These are phyloP conservation scores for Whitmania pigra DNA, from an alignment of 1,140 invertebrate genomes.

Conservation along the genomic window DNA sequence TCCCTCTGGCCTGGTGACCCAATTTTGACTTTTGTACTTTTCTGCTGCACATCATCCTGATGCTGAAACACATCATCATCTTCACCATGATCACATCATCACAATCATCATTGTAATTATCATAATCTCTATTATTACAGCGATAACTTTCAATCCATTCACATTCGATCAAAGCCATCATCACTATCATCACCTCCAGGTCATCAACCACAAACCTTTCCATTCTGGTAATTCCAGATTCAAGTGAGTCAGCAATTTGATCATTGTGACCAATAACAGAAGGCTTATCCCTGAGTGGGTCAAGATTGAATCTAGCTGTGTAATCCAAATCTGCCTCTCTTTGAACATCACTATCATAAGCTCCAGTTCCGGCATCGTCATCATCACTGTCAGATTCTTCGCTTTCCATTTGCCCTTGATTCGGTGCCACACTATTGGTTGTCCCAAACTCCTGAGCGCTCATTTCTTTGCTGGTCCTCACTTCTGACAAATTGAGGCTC, in stretches of 20 bases:
- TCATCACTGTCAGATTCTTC: slow-evolving; percentile 42
- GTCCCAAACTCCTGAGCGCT: background rate
- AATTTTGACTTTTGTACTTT: too few relatives aligned
- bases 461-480: background rate
- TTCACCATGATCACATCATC: too few relatives aligned
- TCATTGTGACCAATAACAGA: background rate
- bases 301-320: slow-evolving; percentile 36
- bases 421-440: background rate
- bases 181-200: background rate
- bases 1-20: too few relatives aligned
- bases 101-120: too few relatives aligned
- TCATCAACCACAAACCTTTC: too few relatives aligned
- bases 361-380: slow-evolving; percentile 41
- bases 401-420: slow-evolving; percentile 29
- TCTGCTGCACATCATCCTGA: too few relatives aligned
- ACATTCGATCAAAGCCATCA: too few relatives aligned
- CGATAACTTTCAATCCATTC: background rate
- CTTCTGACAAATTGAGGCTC: background rate
- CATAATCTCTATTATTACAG: background rate
- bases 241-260: background rate
- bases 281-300: slow-evolving; percentile 27
- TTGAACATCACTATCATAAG: slow-evolving; percentile 44
- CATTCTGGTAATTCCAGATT: too few relatives aligned
- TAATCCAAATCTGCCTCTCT: slow-evolving; percentile 42
- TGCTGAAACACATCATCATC: too few relatives aligned